Percentiles rank a stretch among this genome's conserved stretches.
Conservation (phyloP, 2,888 invertebrate genomes). For the Leptopilina drosophilae region DNA sequence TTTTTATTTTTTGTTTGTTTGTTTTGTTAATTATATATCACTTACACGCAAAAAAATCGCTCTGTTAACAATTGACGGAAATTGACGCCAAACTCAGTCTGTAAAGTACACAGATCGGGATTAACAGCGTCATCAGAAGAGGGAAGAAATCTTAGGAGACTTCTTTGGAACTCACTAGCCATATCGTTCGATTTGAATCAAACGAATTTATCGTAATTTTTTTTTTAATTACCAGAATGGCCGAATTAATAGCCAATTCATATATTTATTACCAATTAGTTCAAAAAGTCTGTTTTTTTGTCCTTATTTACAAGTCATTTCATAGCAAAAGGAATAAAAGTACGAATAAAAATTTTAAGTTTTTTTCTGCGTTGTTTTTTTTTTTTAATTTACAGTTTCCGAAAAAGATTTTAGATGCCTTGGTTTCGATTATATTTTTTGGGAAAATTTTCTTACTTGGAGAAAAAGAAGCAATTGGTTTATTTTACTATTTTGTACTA, state of each 20-base stretch:
- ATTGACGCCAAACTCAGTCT: conserved; percentile 11
- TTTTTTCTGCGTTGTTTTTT: too few species aligned
- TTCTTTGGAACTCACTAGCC: conserved; percentile 59
- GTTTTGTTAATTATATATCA: conserved; percentile 6
- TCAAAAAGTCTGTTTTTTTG: neutral
- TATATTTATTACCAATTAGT: neutral
- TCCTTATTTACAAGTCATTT: neutral
- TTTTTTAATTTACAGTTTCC: too few species aligned
- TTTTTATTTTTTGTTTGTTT: neutral
- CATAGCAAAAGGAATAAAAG: too few species aligned
- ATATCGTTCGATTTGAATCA: conserved; percentile 36
- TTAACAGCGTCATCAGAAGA: conserved; percentile 17
- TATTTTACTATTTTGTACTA: too few species aligned
- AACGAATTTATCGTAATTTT: conserved; percentile 20
- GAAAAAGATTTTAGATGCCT: too few species aligned
- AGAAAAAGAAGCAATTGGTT: too few species aligned
- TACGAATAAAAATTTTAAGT: too few species aligned
- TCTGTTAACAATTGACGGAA: conserved; percentile 38
- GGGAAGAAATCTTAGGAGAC: conserved; percentile 39
- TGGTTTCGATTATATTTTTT: too few species aligned
- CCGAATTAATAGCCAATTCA: neutral
- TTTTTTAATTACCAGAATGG: neutral
- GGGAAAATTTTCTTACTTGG: too few species aligned
- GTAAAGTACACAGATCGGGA: neutral
- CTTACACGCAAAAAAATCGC: conserved; percentile 28